Evolutionary conservation across 1,140 invertebrate species (phyloP), one percentile per base, ranked within the genome.

Genomic region (Psix sp.): DNA sequence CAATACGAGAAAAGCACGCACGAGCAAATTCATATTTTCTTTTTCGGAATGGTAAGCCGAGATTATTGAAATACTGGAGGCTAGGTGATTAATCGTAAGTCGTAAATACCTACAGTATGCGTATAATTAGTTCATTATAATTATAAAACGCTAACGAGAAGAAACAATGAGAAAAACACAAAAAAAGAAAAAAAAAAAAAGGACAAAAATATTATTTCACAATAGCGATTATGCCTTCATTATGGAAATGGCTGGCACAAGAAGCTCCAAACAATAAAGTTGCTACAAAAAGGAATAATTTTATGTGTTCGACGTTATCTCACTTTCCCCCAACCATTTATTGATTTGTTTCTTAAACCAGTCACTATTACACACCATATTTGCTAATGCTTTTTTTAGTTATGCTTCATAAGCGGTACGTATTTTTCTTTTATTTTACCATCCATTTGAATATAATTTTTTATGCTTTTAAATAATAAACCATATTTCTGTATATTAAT

Each of bases 211-310:
- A 81, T 83, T 80, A 73, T 81, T 67, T 80, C 70, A 78, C 77
- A 77, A 82, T 79, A 81, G 77, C 65, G 68, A 81, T 75, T 80
- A 81, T 80, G 82, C 81, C 79, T 84, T 79, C 75, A 76, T 80
- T 81, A 76, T 79, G 75, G 48, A 81, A 82, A 78, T 82, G 77
- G 68, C 56, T 79, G 81, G 72, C 75, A 77, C 77, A 77, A 78
- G 63, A 81, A 77, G 78, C 80, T 80, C 77, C 74, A 74, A 82
- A 83, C 80, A 82, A 84, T 83, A 82, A 84, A 84, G 74, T 82
- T 84, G 77, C 77, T 82, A 76, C 56, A 74, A 77, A 74, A 68
- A 70, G 48, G 56, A 52, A 73, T n/a, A 42, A 17, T 3, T 2
- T 38, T 0, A 57, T 38, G 38, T 56, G 48, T 56, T 13, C 36